phyloP scores from a whole-genome alignment of 2,888 invertebrate genomes.

The Drepanosiphum platanoidis region DNA sequence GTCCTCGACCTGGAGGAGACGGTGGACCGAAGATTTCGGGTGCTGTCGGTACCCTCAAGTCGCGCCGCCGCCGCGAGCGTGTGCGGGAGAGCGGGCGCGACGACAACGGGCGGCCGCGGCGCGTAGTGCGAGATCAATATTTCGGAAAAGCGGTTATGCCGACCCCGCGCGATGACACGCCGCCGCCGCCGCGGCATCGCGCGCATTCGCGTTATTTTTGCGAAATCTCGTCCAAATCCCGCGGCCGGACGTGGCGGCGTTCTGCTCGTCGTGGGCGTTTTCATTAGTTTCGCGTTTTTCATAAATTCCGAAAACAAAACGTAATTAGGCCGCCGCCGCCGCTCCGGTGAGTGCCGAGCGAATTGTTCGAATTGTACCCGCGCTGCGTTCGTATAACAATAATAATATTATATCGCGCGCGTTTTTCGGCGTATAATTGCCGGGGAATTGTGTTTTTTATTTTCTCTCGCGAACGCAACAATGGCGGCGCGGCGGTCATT shows the following conservation, averaged over 20 bases:
- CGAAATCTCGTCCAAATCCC: background rate
- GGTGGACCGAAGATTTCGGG: no score
- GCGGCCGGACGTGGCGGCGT: background rate
- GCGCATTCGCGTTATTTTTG: background rate
- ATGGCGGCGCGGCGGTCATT: no score
- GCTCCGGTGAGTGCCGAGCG: background rate
- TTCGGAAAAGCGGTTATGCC: background rate
- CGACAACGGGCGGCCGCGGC: background rate
- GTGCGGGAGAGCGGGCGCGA: background rate
- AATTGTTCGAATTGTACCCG: background rate
- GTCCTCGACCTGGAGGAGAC: no score
- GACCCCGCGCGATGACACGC: background rate
- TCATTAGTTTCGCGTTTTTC: background rate
- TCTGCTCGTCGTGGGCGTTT: no score
- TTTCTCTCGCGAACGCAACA: no score
- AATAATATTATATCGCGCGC: background rate
- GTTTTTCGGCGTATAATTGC: no score
- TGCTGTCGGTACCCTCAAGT: no score
- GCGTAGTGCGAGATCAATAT: constrained; percentile 7
- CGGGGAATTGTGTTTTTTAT: no score
- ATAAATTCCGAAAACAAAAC: constrained; percentile 4
- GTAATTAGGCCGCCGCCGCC: background rate
- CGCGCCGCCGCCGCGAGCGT: no score
- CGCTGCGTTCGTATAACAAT: background rate
- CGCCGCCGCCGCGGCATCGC: background rate